phyloP scores from a whole-genome alignment of 2,888 invertebrate genomes.

The Pseudeuparius sepicola region DNA sequence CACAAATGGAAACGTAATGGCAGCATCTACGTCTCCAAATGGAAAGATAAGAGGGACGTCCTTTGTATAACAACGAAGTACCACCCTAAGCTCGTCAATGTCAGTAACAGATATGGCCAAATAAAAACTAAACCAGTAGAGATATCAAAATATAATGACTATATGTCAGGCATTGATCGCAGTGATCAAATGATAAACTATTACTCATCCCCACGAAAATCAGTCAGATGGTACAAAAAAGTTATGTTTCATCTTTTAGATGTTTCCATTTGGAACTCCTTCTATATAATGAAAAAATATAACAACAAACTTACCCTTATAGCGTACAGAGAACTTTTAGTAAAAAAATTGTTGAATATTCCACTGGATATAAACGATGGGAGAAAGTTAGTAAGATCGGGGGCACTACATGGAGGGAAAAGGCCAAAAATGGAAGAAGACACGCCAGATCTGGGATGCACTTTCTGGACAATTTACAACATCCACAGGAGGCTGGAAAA shows the following conservation, averaged over 20 bases:
- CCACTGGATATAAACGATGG: no score
- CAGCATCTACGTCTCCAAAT: constrained; percentile 20
- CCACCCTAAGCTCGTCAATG: constrained; percentile 18
- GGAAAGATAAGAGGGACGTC: constrained; percentile 23
- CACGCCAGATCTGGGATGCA: no score
- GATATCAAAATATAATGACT: constrained; percentile 18
- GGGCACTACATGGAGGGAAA: no score
- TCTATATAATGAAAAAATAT: no score
- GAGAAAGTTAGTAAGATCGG: no score
- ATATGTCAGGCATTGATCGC: constrained; percentile 21
- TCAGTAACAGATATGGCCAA: constrained; percentile 16
- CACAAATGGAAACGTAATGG: constrained; percentile 15
- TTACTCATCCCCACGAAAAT: constrained; percentile 17
- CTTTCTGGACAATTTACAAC: no score
- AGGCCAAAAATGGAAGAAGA: no score
- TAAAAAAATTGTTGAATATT: no score
- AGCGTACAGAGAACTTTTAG: no score
- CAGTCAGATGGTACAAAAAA: constrained; percentile 18
- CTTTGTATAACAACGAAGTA: constrained; percentile 21
- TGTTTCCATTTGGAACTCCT: no score
- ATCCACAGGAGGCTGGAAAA: no score
- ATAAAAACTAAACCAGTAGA: constrained; percentile 18
- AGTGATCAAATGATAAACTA: constrained; percentile 16
- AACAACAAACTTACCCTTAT: no score
- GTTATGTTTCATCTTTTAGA: constrained; percentile 17